Evolutionary conservation across 2,797 vertebrate species (phyloP), one percentile per base, ranked within the genome.

Genomic region (Cyprinodon diabolis): DNA sequence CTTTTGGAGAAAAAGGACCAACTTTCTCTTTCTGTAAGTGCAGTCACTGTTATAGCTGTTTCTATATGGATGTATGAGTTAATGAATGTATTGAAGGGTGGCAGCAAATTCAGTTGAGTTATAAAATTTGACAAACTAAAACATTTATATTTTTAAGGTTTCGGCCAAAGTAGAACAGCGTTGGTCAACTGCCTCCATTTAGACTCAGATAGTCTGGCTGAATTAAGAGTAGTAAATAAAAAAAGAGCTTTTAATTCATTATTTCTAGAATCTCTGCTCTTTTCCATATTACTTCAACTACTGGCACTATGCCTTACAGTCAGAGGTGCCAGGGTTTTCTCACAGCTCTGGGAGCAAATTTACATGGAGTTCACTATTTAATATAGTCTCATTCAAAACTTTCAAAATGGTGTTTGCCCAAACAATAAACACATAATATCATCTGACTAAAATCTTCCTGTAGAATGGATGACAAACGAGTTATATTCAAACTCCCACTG

Each of bases 11-110:
- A 67, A 66, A 66, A 30, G 30, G 48, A 77, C 43, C 23, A 23
- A 71, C 23, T 23, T 66, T 69, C 21, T 54, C 25, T 56, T 56
- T 63, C 69, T 75, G 92, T 91, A 74, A 93, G 91, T 91, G 80
- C 8, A n/a, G 62, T 56, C 74, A n/a, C 76, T 65, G 9, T 35
- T 68, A 58, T 72, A 11, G 65, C 17, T 75, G 43, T 52, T n/a
- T 57, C 10, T 75, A 15, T 69, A 17, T 72, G 35, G 70, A 23
- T 49, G 4, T 6, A 15, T 43, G 47, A 51, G 30, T 69, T 47
- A 30, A 67, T 65, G 21, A 65, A 45, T 65, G 62, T 14, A 63
- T 13, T 12, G 3, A 43, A 43, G 37, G 19, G 11, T 65, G 21
- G 1, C 3, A 23, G 21, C 7, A 47, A 23, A 12, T 65, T 23